Conservation (phyloP, 2,797 vertebrate genomes). For the Xyrichtys novacula region DNA sequence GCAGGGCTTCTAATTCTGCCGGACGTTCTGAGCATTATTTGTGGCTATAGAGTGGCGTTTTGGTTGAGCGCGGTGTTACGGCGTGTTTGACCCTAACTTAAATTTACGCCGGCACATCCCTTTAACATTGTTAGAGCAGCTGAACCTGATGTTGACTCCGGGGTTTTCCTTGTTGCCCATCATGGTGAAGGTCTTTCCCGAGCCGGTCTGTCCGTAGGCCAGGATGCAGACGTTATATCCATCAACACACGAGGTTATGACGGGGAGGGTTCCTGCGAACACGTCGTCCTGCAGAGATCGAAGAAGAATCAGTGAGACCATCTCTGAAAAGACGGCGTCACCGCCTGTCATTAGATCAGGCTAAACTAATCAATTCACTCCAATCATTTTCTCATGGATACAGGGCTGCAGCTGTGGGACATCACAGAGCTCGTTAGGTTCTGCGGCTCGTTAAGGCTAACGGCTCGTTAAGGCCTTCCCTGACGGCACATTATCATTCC, state of each 20-base stretch:
- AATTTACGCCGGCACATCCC: too few relatives aligned
- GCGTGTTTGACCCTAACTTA: too few relatives aligned
- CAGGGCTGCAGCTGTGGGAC: neutral
- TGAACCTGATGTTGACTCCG: constrained; percentile 82
- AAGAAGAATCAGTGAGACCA: neutral
- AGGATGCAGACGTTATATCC: constrained; percentile 80
- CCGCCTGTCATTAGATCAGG: neutral
- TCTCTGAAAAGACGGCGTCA: too few relatives aligned
- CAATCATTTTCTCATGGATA: neutral
- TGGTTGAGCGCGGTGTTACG: too few relatives aligned
- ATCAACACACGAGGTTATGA: constrained; percentile 79
- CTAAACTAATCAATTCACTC: constrained; percentile 6
- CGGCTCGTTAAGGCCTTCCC: constrained; percentile 20
- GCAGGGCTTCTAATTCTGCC: too few relatives aligned
- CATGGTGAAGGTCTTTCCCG: constrained; percentile 83
- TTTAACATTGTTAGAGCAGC: too few relatives aligned
- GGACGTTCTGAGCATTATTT: too few relatives aligned
- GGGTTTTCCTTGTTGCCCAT: constrained; percentile 77
- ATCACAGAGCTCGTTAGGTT: constrained; percentile 6
- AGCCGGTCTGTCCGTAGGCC: constrained; percentile 81
- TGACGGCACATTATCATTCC: neutral
- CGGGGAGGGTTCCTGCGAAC: constrained; percentile 73
- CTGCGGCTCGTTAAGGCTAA: constrained; percentile 5
- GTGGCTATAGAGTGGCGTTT: too few relatives aligned
- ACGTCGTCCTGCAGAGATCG: constrained; percentile 64